Percentiles rank a stretch among this genome's conserved stretches.
Evolutionary conservation across 2,888 invertebrate genomes (phyloP).

Genomic region (Eretmocerus hayati): DNA sequence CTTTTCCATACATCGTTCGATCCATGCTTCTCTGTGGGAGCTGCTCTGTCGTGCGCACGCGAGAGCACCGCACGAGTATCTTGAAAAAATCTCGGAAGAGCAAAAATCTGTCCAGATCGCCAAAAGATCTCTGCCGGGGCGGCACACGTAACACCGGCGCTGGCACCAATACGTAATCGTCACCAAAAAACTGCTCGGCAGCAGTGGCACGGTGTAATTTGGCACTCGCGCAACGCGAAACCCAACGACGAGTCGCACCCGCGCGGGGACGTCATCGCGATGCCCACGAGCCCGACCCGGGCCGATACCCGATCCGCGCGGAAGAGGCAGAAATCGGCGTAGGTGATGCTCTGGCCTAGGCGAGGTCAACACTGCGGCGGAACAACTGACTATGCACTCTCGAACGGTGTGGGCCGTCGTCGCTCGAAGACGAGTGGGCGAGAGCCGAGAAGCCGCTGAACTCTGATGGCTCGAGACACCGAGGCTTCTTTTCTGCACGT

Average conservation of each 20-base stretch:
- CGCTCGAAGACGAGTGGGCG: neutral
- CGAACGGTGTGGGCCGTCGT: neutral
- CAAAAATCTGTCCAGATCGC: no score
- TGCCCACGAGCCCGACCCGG: no score
- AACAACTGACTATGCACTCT: neutral
- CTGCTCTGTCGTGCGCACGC: no score
- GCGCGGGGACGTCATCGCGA: neutral
- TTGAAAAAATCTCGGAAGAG: no score
- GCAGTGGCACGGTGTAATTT: neutral
- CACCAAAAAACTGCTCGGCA: neutral
- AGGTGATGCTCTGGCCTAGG: no score
- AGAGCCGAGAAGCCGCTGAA: conserved; percentile 20
- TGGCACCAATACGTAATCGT: neutral
- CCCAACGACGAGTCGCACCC: conserved; percentile 8
- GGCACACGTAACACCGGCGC: neutral
- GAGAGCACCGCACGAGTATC: no score
- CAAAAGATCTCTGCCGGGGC: no score
- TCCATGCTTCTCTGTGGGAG: conserved; percentile 59
- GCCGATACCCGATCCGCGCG: no score
- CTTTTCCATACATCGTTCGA: conserved; percentile 85
- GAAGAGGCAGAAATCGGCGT: no score
- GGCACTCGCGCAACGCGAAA: conserved; percentile 2
- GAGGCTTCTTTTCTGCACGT: no score
- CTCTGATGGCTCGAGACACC: conserved; percentile 16
- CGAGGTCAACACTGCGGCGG: no score